Evolutionary conservation across 2,113 vertebrate species (phyloP).

Genomic region (Tyto alba): DNA sequence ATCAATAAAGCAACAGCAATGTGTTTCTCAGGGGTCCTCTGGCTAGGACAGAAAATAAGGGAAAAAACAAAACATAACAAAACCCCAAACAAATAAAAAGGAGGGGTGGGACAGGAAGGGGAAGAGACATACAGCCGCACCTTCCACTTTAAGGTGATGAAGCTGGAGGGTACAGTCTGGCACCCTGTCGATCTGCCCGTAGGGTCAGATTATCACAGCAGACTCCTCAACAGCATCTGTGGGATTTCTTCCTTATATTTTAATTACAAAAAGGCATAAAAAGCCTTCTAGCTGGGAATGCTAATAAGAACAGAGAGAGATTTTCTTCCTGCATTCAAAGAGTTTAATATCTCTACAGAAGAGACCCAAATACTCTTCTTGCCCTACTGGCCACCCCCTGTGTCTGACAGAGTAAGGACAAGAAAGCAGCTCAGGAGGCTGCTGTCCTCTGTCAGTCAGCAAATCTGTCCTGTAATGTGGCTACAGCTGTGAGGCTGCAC

Average conservation of each 20-base stretch:
- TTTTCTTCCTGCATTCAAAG: background rate
- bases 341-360: background rate
- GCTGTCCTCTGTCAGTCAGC: background rate
- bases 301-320: background rate
- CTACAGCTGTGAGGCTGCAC: background rate
- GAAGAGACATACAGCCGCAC: background rate
- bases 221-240: background rate
- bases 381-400: background rate
- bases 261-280: background rate
- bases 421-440: background rate
- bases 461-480: background rate
- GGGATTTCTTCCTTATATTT: background rate
- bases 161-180: background rate
- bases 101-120: too few relatives aligned
- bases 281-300: background rate
- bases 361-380: background rate
- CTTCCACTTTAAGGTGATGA: background rate
- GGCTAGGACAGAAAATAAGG: background rate
- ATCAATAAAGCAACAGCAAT: background rate
- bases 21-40: background rate
- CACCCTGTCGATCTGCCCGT: background rate
- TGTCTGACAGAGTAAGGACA: background rate
- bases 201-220: background rate
- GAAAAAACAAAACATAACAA: background rate
- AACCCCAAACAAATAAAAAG: background rate